Evolutionary conservation across 2,113 vertebrate species (phyloP), one percentile per base, ranked within the genome.

Genomic region (Platichthys flesus): DNA sequence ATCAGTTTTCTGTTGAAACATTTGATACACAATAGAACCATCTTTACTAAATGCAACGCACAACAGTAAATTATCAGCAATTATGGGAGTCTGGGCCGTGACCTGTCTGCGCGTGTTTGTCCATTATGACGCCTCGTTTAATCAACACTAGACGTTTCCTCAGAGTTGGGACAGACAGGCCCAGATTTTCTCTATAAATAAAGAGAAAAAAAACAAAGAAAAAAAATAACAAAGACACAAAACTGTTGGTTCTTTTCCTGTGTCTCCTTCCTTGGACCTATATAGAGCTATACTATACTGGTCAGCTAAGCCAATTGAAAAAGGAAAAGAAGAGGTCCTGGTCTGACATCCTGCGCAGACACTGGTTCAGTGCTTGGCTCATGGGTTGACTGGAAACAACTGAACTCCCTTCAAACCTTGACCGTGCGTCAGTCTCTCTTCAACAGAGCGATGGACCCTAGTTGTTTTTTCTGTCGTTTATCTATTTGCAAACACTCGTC

Each of bases 41-140:
- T 79, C 74, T 90, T 82, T 63, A 78, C 76, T 78, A 88, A 90
- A 86, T 90, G 81, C 79, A 86, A 84, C 82, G 76, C 60, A 90
- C 83, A 82, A 91, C 73, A 83, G 90, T 81, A 89, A 91, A 89
- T 91, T 23, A 90, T 79, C 78, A 88, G 84, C 76, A 81, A 79
- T 64, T 71, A 76, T 40, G 58, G 67, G 60, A 75, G 82, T 60
- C 74, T 31, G 68, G 56, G 54, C 28, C 51, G 45, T 13, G 71
- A 23, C 60, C 28, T n/a, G 58, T 59, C 37, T 31, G 67, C 62
- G 28, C 62, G 28, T 57, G 61, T 70, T 51, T 63, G 40, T 56
- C 67, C 1, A 20, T 7, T 16, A 20, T 64, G 52, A n/a, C 37
- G 62, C n/a, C 12, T 42, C 59, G 45, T 16, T 64, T 13, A 45